Conservation (phyloP, 2,113 vertebrate genomes). For the Erinaceus europaeus region DNA sequence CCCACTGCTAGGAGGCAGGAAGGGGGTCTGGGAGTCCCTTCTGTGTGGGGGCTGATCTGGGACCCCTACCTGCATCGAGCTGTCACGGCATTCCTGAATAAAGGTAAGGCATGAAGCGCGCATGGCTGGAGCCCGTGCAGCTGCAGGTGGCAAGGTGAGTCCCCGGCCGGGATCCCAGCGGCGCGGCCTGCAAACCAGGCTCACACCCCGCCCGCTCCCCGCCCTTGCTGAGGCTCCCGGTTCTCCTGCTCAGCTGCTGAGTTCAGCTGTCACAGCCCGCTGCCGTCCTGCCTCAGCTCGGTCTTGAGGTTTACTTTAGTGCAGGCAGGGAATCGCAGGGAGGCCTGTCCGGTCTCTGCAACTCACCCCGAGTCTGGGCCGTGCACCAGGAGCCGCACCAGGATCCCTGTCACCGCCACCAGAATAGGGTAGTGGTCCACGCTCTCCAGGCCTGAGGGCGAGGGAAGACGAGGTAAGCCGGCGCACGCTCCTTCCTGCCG, state of each 20-base stretch:
- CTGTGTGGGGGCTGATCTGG: background rate
- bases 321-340: too few species aligned
- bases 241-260: too few species aligned
- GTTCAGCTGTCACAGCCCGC: background rate
- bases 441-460: conserved; percentile 89
- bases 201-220: background rate
- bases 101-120: background rate
- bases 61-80: background rate
- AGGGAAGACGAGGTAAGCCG: too few species aligned
- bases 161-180: too few species aligned
- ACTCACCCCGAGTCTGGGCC: conserved; percentile 91
- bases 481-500: too few species aligned
- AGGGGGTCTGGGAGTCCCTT: background rate
- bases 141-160: background rate
- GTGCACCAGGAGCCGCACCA: conserved; percentile 93
- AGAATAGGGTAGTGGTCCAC: conserved; percentile 99
- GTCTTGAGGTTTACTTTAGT: background rate
- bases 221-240: background rate
- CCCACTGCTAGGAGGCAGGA: background rate
- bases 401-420: conserved; percentile 96
- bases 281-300: background rate
- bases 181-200: background rate
- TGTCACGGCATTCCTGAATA: conserved; percentile 48
- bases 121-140: background rate
- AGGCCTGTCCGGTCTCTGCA: background rate